phyloP scores from a whole-genome alignment of 1,140 invertebrate species.

The Brachionus sp. region DNA sequence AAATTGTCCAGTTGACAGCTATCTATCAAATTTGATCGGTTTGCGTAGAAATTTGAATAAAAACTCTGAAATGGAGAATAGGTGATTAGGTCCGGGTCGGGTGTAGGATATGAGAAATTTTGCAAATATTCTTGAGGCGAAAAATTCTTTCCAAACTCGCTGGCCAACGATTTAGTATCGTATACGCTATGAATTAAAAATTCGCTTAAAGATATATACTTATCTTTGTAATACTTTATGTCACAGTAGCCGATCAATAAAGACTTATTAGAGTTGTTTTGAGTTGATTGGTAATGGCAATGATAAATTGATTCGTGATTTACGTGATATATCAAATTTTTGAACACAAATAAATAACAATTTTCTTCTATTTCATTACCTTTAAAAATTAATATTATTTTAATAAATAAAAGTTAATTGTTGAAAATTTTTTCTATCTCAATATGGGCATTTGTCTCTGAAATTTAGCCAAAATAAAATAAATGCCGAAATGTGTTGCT shows the following conservation, averaged over 20 bases:
- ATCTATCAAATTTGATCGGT: background rate
- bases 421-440: background rate
- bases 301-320: background rate
- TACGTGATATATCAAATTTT: conserved; percentile 1
- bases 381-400: background rate
- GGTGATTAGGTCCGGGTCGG: background rate
- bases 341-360: conserved; percentile 29
- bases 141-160: background rate
- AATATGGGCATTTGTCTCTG: background rate
- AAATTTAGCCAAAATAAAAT: background rate
- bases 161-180: conserved; percentile 4
- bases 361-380: conserved; percentile 37
- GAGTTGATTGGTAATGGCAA: background rate
- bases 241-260: background rate
- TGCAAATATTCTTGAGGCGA: background rate
- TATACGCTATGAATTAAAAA: conserved; percentile 38
- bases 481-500: background rate
- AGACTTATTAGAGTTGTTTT: background rate
- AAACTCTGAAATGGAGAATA: background rate
- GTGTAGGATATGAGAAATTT: background rate
- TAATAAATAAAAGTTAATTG: background rate
- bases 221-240: conserved; percentile 36
- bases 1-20: background rate
- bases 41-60: background rate
- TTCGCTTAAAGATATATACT: conserved; percentile 11